phyloP scores from a whole-genome alignment of 2,113 vertebrate genomes.

The Hymenochirus boettgeri region DNA sequence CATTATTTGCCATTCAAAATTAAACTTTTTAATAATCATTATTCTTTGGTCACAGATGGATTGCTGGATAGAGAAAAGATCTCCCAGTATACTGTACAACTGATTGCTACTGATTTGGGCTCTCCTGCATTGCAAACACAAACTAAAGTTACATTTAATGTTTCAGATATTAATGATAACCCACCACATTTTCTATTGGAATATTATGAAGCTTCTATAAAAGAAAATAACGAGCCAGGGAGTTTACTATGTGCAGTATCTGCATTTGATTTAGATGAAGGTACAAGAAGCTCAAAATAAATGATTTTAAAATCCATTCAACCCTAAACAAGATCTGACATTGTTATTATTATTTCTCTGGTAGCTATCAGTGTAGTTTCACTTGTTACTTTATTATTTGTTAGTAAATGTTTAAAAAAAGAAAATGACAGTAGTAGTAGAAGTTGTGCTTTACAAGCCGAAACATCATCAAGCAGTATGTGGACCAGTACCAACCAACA shows the following conservation, averaged over 20 bases:
- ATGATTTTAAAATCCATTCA: constrained; percentile 57
- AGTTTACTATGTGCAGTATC: constrained; percentile 43
- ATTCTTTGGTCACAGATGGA: constrained; percentile 47
- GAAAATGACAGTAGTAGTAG: constrained; percentile 47
- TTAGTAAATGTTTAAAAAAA: constrained; percentile 60
- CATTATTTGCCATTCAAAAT: constrained; percentile 52
- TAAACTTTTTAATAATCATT: constrained; percentile 56
- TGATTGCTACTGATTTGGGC: constrained; percentile 49
- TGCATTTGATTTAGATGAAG: constrained; percentile 52
- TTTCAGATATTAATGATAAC: constrained; percentile 62
- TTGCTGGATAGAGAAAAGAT: constrained; percentile 49
- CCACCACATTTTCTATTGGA: constrained; percentile 49
- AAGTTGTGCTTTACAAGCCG: constrained; percentile 61
- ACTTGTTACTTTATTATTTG: constrained; percentile 62
- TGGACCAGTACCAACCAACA: constrained; percentile 76
- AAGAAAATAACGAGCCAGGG: constrained; percentile 48
- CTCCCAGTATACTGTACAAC: constrained; percentile 46
- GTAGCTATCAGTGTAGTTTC: constrained; percentile 59
- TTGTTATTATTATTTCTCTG: constrained; percentile 76
- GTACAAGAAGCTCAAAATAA: no score
- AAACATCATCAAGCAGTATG: constrained; percentile 58
- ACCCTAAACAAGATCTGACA: constrained; percentile 65
- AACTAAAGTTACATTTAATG: constrained; percentile 45
- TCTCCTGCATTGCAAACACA: constrained; percentile 46
- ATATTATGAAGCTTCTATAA: constrained; percentile 45